Evolutionary conservation across 2,113 vertebrate genomes (phyloP).

Genomic region (Brachirus orientalis): DNA sequence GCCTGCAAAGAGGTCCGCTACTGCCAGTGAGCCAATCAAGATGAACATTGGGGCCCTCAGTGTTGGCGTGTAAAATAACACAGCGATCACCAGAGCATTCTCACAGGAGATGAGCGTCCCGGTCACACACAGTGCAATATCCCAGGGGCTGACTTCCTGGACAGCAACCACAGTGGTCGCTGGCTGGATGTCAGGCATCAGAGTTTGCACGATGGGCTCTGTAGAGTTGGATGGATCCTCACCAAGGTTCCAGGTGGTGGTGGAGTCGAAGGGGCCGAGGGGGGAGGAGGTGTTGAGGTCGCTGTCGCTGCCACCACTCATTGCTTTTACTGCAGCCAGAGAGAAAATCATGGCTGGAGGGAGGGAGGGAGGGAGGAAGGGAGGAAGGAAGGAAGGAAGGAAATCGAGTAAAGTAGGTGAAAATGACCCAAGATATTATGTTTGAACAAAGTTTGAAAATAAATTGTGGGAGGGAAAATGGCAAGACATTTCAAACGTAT

Average conservation of each 20-base stretch:
- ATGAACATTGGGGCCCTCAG: conserved; percentile 89
- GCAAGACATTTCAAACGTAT: no score
- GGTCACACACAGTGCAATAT: conserved; percentile 89
- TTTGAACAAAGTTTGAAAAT: no score
- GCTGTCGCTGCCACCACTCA: conserved; percentile 65
- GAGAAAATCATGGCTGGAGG: conserved; percentile 85
- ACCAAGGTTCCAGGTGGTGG: conserved; percentile 69
- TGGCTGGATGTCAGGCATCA: conserved; percentile 67
- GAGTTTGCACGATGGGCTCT: conserved; percentile 60
- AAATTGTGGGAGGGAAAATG: no score
- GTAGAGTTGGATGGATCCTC: conserved; percentile 76
- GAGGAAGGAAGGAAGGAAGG: background rate
- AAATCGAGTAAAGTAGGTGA: background rate
- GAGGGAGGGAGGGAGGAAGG: background rate
- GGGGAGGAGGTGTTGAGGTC: conserved; percentile 70
- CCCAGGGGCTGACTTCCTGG: conserved; percentile 87
- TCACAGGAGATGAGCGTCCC: conserved; percentile 91
- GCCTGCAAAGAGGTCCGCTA: conserved; percentile 89
- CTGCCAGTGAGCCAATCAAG: conserved; percentile 89
- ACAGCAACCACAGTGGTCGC: conserved; percentile 1
- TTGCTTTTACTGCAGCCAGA: conserved; percentile 77
- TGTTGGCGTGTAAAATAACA: conserved; percentile 89
- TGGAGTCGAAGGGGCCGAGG: conserved; percentile 74
- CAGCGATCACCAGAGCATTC: conserved; percentile 90
- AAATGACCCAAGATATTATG: no score